phyloP scores from a whole-genome alignment of 2,113 vertebrate species.

The Bombycilla garrulus region DNA sequence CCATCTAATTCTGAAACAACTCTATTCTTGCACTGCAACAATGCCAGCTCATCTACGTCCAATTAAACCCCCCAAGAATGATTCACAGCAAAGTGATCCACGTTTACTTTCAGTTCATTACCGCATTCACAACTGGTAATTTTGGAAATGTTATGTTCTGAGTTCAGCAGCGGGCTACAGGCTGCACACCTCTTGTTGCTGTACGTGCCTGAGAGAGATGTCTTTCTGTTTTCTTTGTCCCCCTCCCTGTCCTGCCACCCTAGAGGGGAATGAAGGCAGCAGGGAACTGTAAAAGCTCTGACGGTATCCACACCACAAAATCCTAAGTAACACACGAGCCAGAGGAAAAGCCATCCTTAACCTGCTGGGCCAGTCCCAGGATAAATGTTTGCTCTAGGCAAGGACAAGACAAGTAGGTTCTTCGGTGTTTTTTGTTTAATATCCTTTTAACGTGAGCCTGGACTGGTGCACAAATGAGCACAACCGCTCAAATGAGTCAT shows the following conservation, averaged over 20 bases:
- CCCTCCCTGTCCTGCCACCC: background rate
- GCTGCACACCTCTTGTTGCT: background rate
- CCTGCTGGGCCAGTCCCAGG: background rate
- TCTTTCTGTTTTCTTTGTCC: background rate
- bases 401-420: background rate
- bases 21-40: background rate
- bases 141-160: conserved; percentile 59
- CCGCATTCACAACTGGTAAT: conserved; percentile 50
- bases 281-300: background rate
- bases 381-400: background rate
- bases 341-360: background rate
- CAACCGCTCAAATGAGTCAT: background rate
- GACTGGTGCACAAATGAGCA: conserved; percentile 5
- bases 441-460: background rate
- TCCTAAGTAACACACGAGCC: background rate
- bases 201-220: background rate
- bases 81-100: background rate
- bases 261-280: conserved; percentile 12
- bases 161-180: conserved; percentile 35
- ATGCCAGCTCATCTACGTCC: conserved; percentile 13
- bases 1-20: conserved; percentile 15
- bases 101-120: conserved; percentile 70
- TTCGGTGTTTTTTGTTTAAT: conserved; percentile 2
- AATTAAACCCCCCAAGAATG: conserved; percentile 12
- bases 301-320: background rate